Base-by-base conservation (phyloP, 2,113 vertebrate genomes). In the Carassius gibelio region DNA sequence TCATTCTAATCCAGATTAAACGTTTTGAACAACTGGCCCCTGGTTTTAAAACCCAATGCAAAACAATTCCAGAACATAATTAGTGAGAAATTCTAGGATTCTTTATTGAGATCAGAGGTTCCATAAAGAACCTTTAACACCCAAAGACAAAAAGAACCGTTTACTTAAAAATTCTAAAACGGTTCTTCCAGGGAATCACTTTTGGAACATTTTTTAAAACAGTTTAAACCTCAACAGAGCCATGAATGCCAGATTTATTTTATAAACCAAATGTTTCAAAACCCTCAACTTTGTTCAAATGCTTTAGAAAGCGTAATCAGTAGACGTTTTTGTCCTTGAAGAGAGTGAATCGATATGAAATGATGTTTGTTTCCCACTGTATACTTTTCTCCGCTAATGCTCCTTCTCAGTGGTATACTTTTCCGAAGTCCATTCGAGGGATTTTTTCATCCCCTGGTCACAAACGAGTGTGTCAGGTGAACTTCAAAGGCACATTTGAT, bases 401-500 rank as follows among this genome's bases (percentile, higher is more conserved):
- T 55, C 50, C 26, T 30, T 3, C 23, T 76, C 48, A 55, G 75
- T 15, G 4, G 75, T 34, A 23, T 21, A 79, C 19, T 62, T 79
- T 61, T 4, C 57, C 1, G 48, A 36, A 62, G 52, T 79, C 76
- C 57, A 79, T 78, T 78, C 17, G 5, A 36, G 11, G 11, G 0
- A 71, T 69, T 72, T 74, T 69, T 72, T 74, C 23, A 72, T 69
- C 10, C 66, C 13, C 48, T 14, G 7, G 81, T 38, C 66, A 8
- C 48, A 52, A 21, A 81, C 50, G 23, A 69, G 15, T 52, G 42
- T 82, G 78, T 78, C 62, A 62, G 48, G 59, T 75, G 57, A 80
- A 68, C 61, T 64, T 69, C 36, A 81, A 84, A 86, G 81, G 59
- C 55, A 23, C n/a, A 75, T 66, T 48, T 78, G 14, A 55, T 55